Conservation (phyloP, 2,888 invertebrate genomes). For the Pantelozetes paolii region DNA sequence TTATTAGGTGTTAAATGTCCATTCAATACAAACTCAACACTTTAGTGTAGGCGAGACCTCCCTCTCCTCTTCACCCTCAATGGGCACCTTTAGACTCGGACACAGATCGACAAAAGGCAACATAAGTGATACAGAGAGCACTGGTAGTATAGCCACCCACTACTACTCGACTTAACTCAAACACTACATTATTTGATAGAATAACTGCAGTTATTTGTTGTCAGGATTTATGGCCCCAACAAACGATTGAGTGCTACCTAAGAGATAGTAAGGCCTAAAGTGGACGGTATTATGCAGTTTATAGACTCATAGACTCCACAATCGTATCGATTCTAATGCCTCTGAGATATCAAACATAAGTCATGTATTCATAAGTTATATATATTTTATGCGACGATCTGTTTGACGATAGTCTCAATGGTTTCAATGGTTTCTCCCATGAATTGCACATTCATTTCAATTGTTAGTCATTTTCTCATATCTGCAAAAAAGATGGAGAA, state of each 20-base stretch:
- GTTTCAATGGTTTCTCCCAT: constrained; percentile 18
- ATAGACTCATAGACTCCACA: constrained; percentile 25
- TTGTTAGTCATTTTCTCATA: constrained; percentile 29
- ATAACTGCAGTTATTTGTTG: background rate
- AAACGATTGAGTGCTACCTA: constrained; percentile 36
- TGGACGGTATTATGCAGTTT: constrained; percentile 31
- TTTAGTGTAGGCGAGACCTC: constrained; percentile 34
- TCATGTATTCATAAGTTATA: background rate
- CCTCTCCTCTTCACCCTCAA: constrained; percentile 27
- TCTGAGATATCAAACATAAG: constrained; percentile 12
- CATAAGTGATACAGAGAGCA: background rate
- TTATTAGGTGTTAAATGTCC: constrained; percentile 37
- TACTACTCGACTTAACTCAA: constrained; percentile 16
- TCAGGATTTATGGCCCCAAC: constrained; percentile 36
- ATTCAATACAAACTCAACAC: constrained; percentile 3
- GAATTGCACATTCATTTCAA: constrained; percentile 30
- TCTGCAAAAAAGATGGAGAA: constrained; percentile 25
- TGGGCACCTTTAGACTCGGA: constrained; percentile 38
- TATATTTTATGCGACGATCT: constrained; percentile 19
- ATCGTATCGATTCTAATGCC: constrained; percentile 11
- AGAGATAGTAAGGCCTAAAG: constrained; percentile 1
- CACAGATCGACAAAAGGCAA: constrained; percentile 22
- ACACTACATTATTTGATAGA: constrained; percentile 19
- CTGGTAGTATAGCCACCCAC: constrained; percentile 12
- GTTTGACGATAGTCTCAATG: background rate